A percentile compares a stretch with the other conserved stretches of the same genome.
phyloP scores from a whole-genome alignment of 2,113 vertebrate genomes.

The Colaptes auratus region DNA sequence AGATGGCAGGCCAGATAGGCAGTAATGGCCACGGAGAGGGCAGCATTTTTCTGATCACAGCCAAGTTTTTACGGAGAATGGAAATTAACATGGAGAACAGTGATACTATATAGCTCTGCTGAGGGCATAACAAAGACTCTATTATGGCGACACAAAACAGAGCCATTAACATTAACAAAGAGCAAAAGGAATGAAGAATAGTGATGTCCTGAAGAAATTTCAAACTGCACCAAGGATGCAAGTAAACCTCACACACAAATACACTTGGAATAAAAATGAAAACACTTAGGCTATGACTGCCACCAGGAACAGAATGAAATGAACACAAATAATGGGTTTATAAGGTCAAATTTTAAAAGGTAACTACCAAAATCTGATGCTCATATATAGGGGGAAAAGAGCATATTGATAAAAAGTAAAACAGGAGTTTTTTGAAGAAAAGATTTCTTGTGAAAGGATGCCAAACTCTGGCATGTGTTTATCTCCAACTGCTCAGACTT shows the following conservation, averaged over 20 bases:
- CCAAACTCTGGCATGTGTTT: neutral
- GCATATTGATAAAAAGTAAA: neutral
- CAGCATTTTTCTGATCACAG: slow-evolving; percentile 4
- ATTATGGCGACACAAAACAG: slow-evolving; percentile 29
- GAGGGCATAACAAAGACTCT: neutral
- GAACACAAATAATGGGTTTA: neutral
- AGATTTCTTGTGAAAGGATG: neutral
- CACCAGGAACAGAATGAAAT: neutral
- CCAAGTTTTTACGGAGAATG: slow-evolving; percentile 5
- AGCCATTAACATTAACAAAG: slow-evolving; percentile 11
- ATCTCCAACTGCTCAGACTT: neutral
- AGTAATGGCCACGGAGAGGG: neutral
- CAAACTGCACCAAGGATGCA: neutral
- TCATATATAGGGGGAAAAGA: neutral
- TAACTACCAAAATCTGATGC: neutral
- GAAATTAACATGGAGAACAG: slow-evolving; percentile 33
- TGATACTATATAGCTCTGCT: slow-evolving; percentile 9
- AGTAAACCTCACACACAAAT: neutral
- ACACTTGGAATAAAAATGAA: neutral
- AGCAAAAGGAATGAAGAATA: slow-evolving; percentile 22
- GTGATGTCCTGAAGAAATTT: slow-evolving; percentile 48
- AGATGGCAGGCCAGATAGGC: neutral
- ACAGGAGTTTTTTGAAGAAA: neutral
- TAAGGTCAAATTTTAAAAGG: neutral
- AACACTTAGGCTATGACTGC: neutral